Conservation (phyloP, 2,797 vertebrate genomes). For the Limnodromus scolopaceus region DNA sequence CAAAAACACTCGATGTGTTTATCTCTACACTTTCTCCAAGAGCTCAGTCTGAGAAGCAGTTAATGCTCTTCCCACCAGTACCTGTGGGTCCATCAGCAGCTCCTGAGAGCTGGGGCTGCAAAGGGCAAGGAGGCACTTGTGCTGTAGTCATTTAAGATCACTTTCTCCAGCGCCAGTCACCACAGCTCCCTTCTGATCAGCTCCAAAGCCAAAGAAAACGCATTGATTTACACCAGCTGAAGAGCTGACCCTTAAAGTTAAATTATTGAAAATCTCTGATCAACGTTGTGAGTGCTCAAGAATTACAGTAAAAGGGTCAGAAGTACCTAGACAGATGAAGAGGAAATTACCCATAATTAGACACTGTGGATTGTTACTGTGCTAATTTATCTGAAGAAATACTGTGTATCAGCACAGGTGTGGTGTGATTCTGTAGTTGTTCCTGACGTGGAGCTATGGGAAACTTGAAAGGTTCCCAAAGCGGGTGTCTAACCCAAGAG, state of each 20-base stretch:
- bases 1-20: background rate
- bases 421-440: background rate
- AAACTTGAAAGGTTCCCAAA: background rate
- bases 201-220: conserved; percentile 32
- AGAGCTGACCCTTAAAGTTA: conserved; percentile 29
- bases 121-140: background rate
- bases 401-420: background rate
- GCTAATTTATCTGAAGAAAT: conserved; percentile 15
- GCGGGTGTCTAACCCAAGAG: background rate
- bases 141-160: background rate
- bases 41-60: too few species aligned
- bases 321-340: conserved; percentile 30
- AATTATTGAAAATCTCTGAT: conserved; percentile 54
- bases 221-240: conserved; percentile 43
- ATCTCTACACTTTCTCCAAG: background rate
- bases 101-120: background rate
- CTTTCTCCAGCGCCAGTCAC: background rate
- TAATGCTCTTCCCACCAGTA: background rate
- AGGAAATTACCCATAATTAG: conserved; percentile 52
- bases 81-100: background rate
- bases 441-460: background rate
- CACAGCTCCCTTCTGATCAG: background rate
- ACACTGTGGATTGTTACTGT: background rate
- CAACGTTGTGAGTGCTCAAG: conserved; percentile 5
- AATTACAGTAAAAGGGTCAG: conserved; percentile 57